Base-by-base conservation (phyloP, 2,797 vertebrate genomes). In the Scolopax bukidnonensis region DNA sequence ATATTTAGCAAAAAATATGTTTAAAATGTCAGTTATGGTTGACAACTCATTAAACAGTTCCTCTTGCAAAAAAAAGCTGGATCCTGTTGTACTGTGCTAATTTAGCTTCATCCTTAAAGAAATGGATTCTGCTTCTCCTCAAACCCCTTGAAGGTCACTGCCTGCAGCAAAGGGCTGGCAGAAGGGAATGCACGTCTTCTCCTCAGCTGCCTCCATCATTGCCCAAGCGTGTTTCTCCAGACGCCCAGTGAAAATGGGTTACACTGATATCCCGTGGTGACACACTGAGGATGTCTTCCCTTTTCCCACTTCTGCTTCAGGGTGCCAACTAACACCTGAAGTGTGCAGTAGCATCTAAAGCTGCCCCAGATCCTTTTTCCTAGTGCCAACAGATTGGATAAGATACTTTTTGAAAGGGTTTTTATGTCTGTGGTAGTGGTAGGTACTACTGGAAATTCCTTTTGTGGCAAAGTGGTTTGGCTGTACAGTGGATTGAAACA, bases 181-280 rank as follows among this genome's bases (percentile, higher is more conserved):
- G 65, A 74, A 67, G 15, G 38, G 36, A 70, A 5, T 11, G 9
- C 10, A n/a, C n/a, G 4, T 50, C 54, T 33, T 18, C 28, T 60
- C 12, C 28, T 82, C 51, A 59, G 41, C 36, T 83, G 56, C 43
- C 38, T 82, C n/a, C 47, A 17, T 16, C 25, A 48, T 17, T 33
- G 65, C 28, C 48, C 67, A 56, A 23, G 41, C 0, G 0, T n/a
- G 16, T 60, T 77, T 86, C 10, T 53, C 16, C 43, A 47, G 32
- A 25, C 4, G 12, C 16, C 12, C 36, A 23, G 47, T 17, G 60
- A 60, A 82, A 53, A 76, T 1, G 13, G 27, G 3, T 75, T 67
- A 27, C 41, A 4, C 17, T 65, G 68, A 8, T 45, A 41, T 3
- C 63, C 11, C n/a, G 3, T 4, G 9, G 16, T 54, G 68, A 61